Percentiles rank a stretch among this genome's conserved stretches.
These are phyloP conservation scores for Oxytorus armatus DNA, from an alignment of 2,888 invertebrate species.

Conservation along the genomic window DNA sequence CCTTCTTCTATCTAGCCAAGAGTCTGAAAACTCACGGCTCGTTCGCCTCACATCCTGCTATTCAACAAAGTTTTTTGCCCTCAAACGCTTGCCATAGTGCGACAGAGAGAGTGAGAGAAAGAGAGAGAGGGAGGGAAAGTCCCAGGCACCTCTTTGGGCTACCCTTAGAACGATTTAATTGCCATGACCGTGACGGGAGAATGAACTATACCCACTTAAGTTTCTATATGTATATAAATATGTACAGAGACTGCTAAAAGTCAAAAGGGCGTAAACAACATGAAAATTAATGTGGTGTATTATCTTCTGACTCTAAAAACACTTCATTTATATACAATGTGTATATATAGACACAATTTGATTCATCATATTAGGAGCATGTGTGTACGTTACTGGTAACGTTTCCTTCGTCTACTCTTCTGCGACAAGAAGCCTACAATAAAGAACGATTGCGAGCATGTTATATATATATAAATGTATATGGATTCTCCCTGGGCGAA, in stretches of 20 bases:
- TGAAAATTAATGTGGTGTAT: not conserved
- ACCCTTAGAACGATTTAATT: slow-evolving; percentile 65
- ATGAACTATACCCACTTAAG: slow-evolving; percentile 44
- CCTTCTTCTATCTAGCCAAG: slow-evolving; percentile 34
- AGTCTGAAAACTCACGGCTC: slow-evolving; percentile 67
- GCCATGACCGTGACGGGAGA: slow-evolving; percentile 58
- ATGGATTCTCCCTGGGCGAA: slow-evolving; percentile 55
- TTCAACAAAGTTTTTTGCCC: slow-evolving; percentile 79
- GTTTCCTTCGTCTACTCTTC: slow-evolving; percentile 7
- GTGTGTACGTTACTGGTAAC: slow-evolving; percentile 1
- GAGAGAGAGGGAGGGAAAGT: slow-evolving; percentile 16
- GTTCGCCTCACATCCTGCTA: slow-evolving; percentile 83
- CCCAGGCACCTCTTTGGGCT: slow-evolving; percentile 47
- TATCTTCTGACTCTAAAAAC: not conserved
- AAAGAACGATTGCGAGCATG: slow-evolving; percentile 45
- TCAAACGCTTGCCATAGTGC: slow-evolving; percentile 50
- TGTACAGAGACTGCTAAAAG: not conserved
- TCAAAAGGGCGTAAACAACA: slow-evolving; percentile 13
- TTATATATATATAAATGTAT: too few species aligned
- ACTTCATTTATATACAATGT: not conserved
- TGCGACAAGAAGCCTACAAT: slow-evolving; percentile 33
- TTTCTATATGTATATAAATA: slow-evolving; percentile 6
- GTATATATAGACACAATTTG: slow-evolving; percentile 30
- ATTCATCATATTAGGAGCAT: slow-evolving; percentile 30
- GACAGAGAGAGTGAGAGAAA: not conserved